Evolutionary conservation across 2,888 invertebrate species (phyloP).

Genomic region (Eupithecia vulgata): DNA sequence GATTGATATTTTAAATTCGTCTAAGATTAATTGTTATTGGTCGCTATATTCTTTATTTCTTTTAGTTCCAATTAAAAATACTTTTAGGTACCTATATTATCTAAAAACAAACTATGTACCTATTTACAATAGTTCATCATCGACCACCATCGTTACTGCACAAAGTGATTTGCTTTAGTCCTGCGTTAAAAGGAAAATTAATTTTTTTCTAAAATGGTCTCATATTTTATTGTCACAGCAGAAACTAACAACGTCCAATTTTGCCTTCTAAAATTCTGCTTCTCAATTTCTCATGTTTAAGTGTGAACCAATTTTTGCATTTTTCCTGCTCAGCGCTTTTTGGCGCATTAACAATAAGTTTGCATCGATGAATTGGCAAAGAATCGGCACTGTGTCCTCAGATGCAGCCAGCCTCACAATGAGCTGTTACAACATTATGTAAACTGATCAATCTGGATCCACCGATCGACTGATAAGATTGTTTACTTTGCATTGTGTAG

Average conservation of each 20-base stretch:
- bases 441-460: constrained; percentile 13
- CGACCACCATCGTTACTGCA: background rate
- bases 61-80: background rate
- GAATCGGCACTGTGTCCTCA: constrained; percentile 13
- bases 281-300: background rate
- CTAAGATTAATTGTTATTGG: background rate
- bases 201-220: background rate
- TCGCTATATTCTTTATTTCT: background rate
- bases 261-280: background rate
- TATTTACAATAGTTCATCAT: no score
- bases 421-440: constrained; percentile 28
- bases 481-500: constrained; percentile 2
- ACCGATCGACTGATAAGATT: constrained; percentile 22
- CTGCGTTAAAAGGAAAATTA: background rate
- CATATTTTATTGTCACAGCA: background rate
- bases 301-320: background rate
- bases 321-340: background rate
- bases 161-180: background rate
- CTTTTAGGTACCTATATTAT: background rate
- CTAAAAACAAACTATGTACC: background rate
- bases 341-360: background rate
- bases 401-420: constrained; percentile 23
- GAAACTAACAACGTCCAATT: background rate
- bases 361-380: constrained; percentile 21
- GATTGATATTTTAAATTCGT: background rate